Evolutionary conservation across 2,888 invertebrate genomes (phyloP), one percentile per base, ranked within the genome.

Genomic region (Drosophila hamatofila): DNA sequence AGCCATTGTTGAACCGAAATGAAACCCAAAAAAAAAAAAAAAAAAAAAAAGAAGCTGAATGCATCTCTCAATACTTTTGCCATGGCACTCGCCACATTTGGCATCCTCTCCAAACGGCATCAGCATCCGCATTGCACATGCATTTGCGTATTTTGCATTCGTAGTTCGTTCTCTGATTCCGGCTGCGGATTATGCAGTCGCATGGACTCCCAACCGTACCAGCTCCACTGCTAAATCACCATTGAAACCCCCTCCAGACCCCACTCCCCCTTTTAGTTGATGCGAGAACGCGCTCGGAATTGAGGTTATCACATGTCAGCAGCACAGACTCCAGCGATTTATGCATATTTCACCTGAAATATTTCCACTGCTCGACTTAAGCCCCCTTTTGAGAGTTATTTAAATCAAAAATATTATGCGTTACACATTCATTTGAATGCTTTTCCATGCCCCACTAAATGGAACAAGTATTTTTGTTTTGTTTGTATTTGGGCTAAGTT

Each of bases 301-400:
- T 81, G 82, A 71, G 83, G 84, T 80, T 85, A 74, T 73, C 88
- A 60, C 79, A 74, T 88, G 78, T 75, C 78, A 72, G 64, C 82
- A 70, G 71, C 80, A 77, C 72, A 78, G 78, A 83, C 78, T 64
- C 63, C 48, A 65, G 54, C 67, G 67, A 63, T 58, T 80, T 76
- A 70, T 83, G 75, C 66, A 67, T 55, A 62, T 73, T 69, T 37
- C 33, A 56, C 44, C 49, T 55, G 21, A 25, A 58, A 65, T 69
- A 60, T 68, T 80, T 72, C 51, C 64, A 35, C 16, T 30, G 30
- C 30, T 46, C 51, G 55, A 42, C 33, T 41, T 52, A 46, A 76
- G 77, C 61, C 39, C 39, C 14, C 39, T 8, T 21, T 61, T 23
- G 33, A 58, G 41, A 18, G 44, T 48, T 57, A 42, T 58, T 66